Evolutionary conservation across 2,888 invertebrate genomes (phyloP).

Genomic region (Acanthosoma haemorrhoidale): DNA sequence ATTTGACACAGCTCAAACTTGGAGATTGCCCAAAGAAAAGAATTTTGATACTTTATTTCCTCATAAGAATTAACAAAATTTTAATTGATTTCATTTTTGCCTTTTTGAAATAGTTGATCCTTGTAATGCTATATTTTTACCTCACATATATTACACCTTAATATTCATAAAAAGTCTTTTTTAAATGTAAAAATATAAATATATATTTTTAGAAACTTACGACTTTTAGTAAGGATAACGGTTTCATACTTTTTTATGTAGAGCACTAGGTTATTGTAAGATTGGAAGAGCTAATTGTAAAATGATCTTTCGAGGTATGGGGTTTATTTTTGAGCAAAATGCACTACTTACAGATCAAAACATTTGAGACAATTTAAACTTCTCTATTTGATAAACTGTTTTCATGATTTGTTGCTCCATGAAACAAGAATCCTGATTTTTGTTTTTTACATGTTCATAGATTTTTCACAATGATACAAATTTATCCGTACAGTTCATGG

Average conservation of each 20-base stretch:
- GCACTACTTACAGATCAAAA: neutral
- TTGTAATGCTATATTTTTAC: constrained; percentile 17
- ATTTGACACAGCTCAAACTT: constrained; percentile 33
- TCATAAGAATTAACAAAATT: neutral
- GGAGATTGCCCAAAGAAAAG: constrained; percentile 30
- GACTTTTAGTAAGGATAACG: constrained; percentile 18
- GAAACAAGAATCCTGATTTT: no score
- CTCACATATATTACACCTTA: neutral
- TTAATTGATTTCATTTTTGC: neutral
- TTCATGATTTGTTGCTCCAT: no score
- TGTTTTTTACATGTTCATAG: no score
- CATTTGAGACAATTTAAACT: no score
- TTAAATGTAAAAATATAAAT: neutral
- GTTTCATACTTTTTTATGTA: constrained; percentile 30
- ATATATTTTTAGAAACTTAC: constrained; percentile 26
- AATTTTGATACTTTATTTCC: neutral
- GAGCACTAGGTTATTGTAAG: constrained; percentile 25
- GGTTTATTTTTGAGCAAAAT: neutral
- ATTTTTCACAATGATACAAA: no score
- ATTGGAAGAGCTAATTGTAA: neutral
- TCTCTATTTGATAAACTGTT: no score
- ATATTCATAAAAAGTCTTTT: neutral
- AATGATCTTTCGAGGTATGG: neutral
- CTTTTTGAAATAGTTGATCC: constrained; percentile 5
- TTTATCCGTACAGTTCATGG: no score